Base-by-base conservation (phyloP, 2,797 vertebrate species). In the Diceros bicornis region DNA sequence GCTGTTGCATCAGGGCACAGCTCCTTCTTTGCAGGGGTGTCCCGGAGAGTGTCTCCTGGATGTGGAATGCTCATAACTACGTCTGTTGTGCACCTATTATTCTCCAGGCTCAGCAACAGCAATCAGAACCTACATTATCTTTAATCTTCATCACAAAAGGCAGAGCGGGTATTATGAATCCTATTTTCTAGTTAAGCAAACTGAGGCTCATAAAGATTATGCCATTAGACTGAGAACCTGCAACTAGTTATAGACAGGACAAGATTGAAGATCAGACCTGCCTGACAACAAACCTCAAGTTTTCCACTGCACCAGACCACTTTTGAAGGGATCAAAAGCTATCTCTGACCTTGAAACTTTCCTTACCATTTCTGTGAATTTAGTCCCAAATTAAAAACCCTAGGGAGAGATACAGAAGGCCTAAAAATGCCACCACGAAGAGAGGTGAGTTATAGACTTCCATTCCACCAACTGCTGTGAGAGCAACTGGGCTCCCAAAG, bases 161-260 rank as follows among this genome's bases (percentile, higher is more conserved):
- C 50, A 82, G 27, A 66, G 21, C 52, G 25, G 8, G 37, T 32
- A 13, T 59, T 27, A 79, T 2, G 52, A 82, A 55, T 57, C 47
- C 37, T n/a, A 84, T 21, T 87, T 86, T 64, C 91, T 88, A 87
- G 5, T 32, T 72, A 82, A 52, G 82, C 27, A 94, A 91, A 82
- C 17, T 3, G 55, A 61, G 21, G 37, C 4, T 69, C 79, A 68
- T 47, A 37, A 92, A 55, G n/a, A 27, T 64, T 9, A 32, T 17
- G 5, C 13, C 25, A 4, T 62, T 41, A 84, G 14, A 62, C 7
- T 3, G 3, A 86, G 7, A 23, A 52, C 20, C 44, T 86, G 29
- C 29, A 20, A 8, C 9, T 25, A 32, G 29, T 52, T 78, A 69
- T 10, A 44, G 25, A 27, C 1, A 11, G 61, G 16, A 77, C 20